Evolutionary conservation across 92 coral and sea anemone species (phyloP).

Genomic region (Phenganax subtilis): DNA sequence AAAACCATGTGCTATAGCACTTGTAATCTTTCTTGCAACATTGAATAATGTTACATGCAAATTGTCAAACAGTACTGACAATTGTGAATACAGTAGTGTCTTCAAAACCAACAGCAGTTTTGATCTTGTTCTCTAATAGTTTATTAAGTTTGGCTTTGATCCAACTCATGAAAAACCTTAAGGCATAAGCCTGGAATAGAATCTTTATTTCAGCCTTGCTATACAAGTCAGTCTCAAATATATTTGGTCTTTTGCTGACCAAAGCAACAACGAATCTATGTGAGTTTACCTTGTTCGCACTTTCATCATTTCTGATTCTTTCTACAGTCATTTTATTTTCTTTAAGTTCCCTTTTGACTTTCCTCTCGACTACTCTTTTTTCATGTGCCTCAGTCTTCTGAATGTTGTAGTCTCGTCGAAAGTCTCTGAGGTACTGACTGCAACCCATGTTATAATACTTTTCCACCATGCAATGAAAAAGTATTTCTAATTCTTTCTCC

Average conservation of each 20-base stretch:
- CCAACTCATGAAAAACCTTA: conserved; percentile 32
- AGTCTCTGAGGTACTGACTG: conserved; percentile 46
- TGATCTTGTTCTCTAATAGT: conserved; percentile 29
- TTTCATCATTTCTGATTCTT: conserved; percentile 37
- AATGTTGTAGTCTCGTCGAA: conserved; percentile 46
- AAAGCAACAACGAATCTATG: conserved; percentile 37
- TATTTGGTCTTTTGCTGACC: conserved; percentile 25
- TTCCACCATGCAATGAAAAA: conserved; percentile 18
- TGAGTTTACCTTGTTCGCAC: conserved; percentile 15
- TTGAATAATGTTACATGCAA: neutral
- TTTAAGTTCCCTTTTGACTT: conserved; percentile 17
- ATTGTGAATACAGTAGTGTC: conserved; percentile 19
- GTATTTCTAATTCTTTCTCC: conserved; percentile 15
- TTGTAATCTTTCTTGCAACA: neutral
- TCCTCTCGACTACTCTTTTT: conserved; percentile 44
- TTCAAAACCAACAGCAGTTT: conserved; percentile 17
- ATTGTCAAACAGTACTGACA: neutral
- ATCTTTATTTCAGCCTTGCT: conserved; percentile 39
- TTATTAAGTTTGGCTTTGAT: conserved; percentile 42
- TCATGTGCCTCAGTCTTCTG: conserved; percentile 46
- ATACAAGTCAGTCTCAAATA: conserved; percentile 42
- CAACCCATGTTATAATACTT: conserved; percentile 50
- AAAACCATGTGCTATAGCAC: too few species aligned
- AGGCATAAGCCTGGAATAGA: conserved; percentile 46
- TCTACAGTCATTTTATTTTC: conserved; percentile 36